A percentile compares a stretch with the other conserved stretches of the same genome.
Evolutionary conservation across 2,797 vertebrate species (phyloP).

Genomic region (Gila robusta): DNA sequence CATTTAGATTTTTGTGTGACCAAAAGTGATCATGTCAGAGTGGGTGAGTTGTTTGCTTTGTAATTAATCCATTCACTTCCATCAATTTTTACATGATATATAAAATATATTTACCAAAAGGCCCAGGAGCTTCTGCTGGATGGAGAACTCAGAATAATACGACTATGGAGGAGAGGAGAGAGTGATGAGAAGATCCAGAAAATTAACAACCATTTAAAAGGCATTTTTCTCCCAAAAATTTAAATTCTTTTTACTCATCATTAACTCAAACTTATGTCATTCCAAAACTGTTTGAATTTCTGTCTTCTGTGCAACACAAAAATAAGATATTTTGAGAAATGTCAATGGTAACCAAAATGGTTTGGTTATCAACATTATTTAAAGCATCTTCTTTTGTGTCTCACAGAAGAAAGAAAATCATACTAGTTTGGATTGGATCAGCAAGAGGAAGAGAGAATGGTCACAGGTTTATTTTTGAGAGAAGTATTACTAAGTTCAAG

Average conservation of each 20-base stretch:
- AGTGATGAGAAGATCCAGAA: neutral
- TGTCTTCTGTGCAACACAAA: neutral
- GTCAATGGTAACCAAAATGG: neutral
- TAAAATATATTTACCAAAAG: constrained; percentile 82
- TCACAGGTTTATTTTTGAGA: neutral
- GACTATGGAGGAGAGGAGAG: constrained; percentile 75
- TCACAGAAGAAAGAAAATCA: neutral
- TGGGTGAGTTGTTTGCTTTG: neutral
- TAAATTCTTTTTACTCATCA: neutral
- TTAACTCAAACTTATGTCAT: neutral
- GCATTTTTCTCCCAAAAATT: neutral
- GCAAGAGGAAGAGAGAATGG: neutral
- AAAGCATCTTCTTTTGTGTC: neutral
- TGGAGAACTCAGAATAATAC: constrained; percentile 86
- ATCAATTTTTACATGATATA: neutral
- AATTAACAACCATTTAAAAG: neutral
- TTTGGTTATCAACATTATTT: neutral
- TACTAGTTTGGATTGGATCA: neutral
- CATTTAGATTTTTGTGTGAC: neutral
- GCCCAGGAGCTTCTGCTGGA: constrained; percentile 93
- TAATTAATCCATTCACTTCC: too few species aligned
- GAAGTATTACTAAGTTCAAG: neutral
- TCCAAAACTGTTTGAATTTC: neutral
- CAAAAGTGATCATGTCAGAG: neutral
- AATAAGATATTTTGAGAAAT: neutral